Percentiles rank a stretch among this genome's conserved stretches.
Conservation (phyloP, 2,888 invertebrate species). For the Platycheirus albimanus region DNA sequence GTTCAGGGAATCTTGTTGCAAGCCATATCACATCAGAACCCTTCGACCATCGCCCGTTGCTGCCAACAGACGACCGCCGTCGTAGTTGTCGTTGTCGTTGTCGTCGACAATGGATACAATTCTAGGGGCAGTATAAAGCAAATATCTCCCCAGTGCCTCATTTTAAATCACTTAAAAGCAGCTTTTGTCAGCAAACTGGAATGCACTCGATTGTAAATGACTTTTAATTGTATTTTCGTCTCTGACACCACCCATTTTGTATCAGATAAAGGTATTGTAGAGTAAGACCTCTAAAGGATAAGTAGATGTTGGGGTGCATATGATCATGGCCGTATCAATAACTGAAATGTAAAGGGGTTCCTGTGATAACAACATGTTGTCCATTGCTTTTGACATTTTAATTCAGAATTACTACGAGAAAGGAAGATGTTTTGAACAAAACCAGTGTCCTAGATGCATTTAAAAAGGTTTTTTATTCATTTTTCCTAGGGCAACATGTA, state of each 20-base stretch:
- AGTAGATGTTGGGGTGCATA: neutral
- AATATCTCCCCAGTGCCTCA: slow-evolving; percentile 55
- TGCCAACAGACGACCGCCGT: no score
- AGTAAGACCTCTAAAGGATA: neutral
- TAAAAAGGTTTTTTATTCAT: no score
- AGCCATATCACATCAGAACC: no score
- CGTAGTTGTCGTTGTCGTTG: no score
- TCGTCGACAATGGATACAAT: slow-evolving; percentile 13
- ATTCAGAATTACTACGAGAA: no score
- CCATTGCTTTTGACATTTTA: no score
- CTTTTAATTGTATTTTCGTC: slow-evolving; percentile 71
- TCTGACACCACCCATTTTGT: slow-evolving; percentile 33
- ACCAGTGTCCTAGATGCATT: no score
- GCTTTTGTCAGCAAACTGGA: slow-evolving; percentile 62
- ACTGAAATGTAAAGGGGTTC: neutral
- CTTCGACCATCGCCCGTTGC: slow-evolving; percentile 23
- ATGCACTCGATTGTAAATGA: slow-evolving; percentile 72
- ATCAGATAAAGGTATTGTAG: neutral
- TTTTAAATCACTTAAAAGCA: slow-evolving; percentile 71
- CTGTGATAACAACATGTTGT: neutral
- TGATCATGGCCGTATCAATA: neutral
- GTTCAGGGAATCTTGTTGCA: slow-evolving; percentile 6
- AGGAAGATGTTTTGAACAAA: no score
- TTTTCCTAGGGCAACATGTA: no score
- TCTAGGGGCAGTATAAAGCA: slow-evolving; percentile 12